Base-by-base conservation (phyloP, 2,797 vertebrate species). In the Hephaestus fuliginosus region DNA sequence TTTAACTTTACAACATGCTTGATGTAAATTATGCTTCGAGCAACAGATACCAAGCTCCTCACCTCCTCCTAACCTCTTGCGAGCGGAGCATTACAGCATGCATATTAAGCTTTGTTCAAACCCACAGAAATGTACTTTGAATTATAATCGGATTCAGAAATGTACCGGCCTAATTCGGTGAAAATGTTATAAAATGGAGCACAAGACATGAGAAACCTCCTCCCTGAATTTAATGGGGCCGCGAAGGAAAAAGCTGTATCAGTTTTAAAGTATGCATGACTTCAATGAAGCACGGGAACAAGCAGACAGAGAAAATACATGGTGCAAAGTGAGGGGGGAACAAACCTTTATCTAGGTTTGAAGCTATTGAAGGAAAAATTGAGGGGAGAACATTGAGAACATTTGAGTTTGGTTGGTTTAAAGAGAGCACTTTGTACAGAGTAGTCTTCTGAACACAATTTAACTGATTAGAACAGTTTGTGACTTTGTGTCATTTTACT, bases 91-190 rank as follows among this genome's bases (percentile, higher is more conserved):
- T 79, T 60, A 53, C 66, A 62, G 36, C 22, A n/a, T 57, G 44
- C 20, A 41, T n/a, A 58, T 67, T 62, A 39, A 53, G 57, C 73
- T 80, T 72, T 41, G 70, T 52, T 70, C 33, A 74, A 81, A 60
- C 18, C 39, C 61, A 70, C 69, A 43, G 22, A 28, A 52, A 66
- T 52, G 2, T 46, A 33, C 68, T 78, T 73, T 43, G 11, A 70
- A 76, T 64, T 39, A 17, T 44, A 58, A 70, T 64, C 18, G 56
- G 25, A 58, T 49, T 77, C 57, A 72, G 20, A 74, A 51, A 48
- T 60, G 33, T 25, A 20, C 55, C 51, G 18, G 33, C 18, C 51
- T 39, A 36, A 80, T 76, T 70, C 36, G 48, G 52, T 36, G 46
- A 52, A 56, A 67, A 62, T 8, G n/a, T 11, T n/a, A 6, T 18